These are phyloP conservation scores for Andrena bicolor DNA, from an alignment of 2,888 invertebrate species.

Conservation along the genomic window DNA sequence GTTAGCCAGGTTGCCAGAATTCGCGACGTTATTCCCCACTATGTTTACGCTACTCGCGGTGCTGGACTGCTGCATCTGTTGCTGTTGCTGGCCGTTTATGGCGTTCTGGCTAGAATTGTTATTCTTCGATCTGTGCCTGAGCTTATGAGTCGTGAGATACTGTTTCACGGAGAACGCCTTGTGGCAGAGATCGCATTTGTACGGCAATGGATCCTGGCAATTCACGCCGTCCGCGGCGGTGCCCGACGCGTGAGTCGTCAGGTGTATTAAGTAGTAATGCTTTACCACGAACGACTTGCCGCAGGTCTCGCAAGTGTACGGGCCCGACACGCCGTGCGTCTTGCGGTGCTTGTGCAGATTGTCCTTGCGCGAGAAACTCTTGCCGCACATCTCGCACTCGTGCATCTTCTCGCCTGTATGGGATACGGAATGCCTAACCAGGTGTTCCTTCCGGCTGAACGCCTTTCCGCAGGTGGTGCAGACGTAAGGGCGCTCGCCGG, in stretches of 20 bases:
- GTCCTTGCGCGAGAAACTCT: conserved; percentile 87
- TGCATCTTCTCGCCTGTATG: conserved; percentile 90
- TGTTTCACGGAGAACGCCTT: conserved; percentile 88
- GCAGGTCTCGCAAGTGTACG: conserved; percentile 89
- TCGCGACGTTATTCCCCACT: conserved; percentile 61
- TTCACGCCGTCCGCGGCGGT: conserved; percentile 74
- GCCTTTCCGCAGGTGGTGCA: conserved; percentile 89
- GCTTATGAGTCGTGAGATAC: conserved; percentile 88
- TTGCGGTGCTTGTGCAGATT: conserved; percentile 88
- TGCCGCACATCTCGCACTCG: conserved; percentile 88
- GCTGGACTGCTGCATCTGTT: conserved; percentile 75
- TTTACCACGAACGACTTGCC: conserved; percentile 89
- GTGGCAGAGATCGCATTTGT: conserved; percentile 88
- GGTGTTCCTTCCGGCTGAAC: conserved; percentile 90
- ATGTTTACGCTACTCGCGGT: conserved; percentile 64
- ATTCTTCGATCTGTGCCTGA: conserved; percentile 86
- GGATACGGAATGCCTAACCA: conserved; percentile 89
- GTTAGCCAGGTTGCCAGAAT: conserved; percentile 71
- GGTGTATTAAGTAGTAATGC: conserved; percentile 89
- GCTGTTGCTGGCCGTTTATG: conserved; percentile 66
- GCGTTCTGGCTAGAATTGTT: conserved; percentile 68
- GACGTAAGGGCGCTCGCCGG: conserved; percentile 89
- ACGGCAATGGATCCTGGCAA: conserved; percentile 84
- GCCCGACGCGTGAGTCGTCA: conserved; percentile 85
- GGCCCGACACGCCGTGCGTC: conserved; percentile 87